These are phyloP conservation scores for Paraescarpia echinospica DNA, from an alignment of 1,140 invertebrate genomes.

Conservation along the genomic window DNA sequence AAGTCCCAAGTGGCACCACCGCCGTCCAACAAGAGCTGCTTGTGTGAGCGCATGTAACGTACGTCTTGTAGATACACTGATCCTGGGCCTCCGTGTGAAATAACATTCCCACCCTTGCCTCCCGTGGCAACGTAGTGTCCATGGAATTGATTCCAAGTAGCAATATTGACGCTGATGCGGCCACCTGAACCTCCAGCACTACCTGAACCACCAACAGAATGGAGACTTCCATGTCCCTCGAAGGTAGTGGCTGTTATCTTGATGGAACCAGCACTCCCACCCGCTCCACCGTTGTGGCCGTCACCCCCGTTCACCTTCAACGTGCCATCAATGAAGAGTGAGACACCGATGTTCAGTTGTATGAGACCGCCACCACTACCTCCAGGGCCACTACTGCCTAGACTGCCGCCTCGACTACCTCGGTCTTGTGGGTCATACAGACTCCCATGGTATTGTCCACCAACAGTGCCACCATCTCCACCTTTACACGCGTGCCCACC, in stretches of 20 bases:
- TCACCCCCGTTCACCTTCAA: slow-evolving; percentile 29
- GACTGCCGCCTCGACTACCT: slow-evolving; percentile 39
- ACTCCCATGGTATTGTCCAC: slow-evolving; percentile 43
- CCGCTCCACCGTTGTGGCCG: slow-evolving; percentile 35
- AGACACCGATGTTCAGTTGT: slow-evolving; percentile 31
- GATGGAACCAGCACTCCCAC: slow-evolving; percentile 44
- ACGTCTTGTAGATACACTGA: slow-evolving; percentile 41
- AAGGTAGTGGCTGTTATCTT: slow-evolving; percentile 36
- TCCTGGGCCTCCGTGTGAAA: slow-evolving; percentile 42
- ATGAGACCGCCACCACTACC: slow-evolving; percentile 43
- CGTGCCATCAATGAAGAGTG: slow-evolving; percentile 39
- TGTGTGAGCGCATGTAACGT: slow-evolving; percentile 31
- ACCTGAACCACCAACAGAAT: slow-evolving; percentile 37
- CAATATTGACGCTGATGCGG: slow-evolving; percentile 37
- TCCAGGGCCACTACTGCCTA: slow-evolving; percentile 14
- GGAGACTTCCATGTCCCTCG: slow-evolving; percentile 41
- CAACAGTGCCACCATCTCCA: slow-evolving; percentile 35
- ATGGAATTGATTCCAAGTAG: slow-evolving; percentile 36
- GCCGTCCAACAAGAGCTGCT: slow-evolving; percentile 38
- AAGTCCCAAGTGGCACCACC: slow-evolving; percentile 38
- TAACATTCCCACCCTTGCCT: slow-evolving; percentile 35
- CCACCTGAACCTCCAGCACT: slow-evolving; percentile 41
- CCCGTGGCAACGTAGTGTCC: slow-evolving; percentile 37
- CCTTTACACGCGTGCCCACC: slow-evolving; percentile 43
- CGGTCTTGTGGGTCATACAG: slow-evolving; percentile 34